Base-by-base conservation (phyloP, 1,140 invertebrate species). In the Tribolium madens region DNA sequence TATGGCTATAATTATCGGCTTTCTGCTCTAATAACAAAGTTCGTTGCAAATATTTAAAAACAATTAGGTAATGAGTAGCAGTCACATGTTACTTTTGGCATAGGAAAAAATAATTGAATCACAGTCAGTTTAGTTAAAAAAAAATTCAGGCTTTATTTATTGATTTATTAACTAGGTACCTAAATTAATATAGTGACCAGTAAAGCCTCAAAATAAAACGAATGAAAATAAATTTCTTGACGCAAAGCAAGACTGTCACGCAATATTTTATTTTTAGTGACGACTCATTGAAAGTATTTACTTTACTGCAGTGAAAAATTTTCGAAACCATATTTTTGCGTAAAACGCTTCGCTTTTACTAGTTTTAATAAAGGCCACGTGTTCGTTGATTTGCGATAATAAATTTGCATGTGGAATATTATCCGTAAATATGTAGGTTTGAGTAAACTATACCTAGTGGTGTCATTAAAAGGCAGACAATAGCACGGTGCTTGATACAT, bases 391-490 rank as follows among this genome's bases (percentile, higher is more conserved):
- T 26, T 50, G 48, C 13, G 5, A 50, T 50, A 15, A n/a, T 21
- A 53, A 18, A 15, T 7, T 21, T 57, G 17, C 4, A 57, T 4
- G 1, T 21, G 4, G 52, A 26, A 57, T 15, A 52, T 52, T 7
- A 52, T 15, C 3, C 26, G 17, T 21, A 10, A 60, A 26, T 7
- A 12, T 33, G n/a, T 31, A 21, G 18, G 18, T 21, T 2, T 4
- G 21, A 26, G 10, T 31, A n/a, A n/a, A n/a, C n/a, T n/a, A 64
- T 33, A 12, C 26, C 10, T 2, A 64, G 18, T 33, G 1, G 26
- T 64, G 31, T 31, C 57, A 33, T 64, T 33, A 33, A 64, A 36
- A 14, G 9, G 57, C 26, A 33, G 21, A 64, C 57, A 64, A 64
- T 64, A 31, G 57, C 7, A 26, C 52, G 52, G 57, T 21, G 12